Evolutionary conservation across 2,888 invertebrate genomes (phyloP), one percentile per base, ranked within the genome.

Genomic region (Listrodromus nycthemerus): DNA sequence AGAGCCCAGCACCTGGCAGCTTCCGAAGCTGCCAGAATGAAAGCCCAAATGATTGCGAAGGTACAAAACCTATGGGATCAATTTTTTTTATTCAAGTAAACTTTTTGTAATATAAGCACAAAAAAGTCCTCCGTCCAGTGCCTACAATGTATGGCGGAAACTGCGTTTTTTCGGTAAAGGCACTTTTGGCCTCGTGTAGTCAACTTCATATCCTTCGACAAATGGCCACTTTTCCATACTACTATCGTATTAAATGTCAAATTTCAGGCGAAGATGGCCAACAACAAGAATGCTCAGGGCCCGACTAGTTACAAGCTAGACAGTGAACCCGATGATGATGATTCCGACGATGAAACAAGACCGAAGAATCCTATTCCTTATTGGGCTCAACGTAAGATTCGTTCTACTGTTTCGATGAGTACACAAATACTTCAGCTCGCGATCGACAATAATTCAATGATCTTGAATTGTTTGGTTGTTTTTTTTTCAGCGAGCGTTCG

Each of bases 401-500:
- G 13, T 24, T 24, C 45, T 24, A n/a, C 27, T 45, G 61, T 61
- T 61, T 41, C 8, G 21, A 30, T 13, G 4, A 27, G 3, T 24
- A 2, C 5, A 4, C 5, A 19, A 24, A 58, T 5, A 58, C 37
- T 24, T 8, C 77, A 69, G 13, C 45, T 21, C 13, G n/a, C 55
- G 6, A 13, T 75, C n/a, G 50, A 27, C 27, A 65, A 37, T 50
- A 13, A n/a, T 24, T 52, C 45, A 61, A 63, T 16, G 21, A 24
- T 3, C 10, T 41, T 41, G n/a, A n/a, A n/a, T n/a, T n/a, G n/a
- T n/a, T n/a, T n/a, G n/a, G n/a, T n/a, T n/a, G n/a, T n/a, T 8
- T 58, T 48, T n/a, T 67, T 63, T 84, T 78, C 86, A 94, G 94
- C 91, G 21, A 90, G 94, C 88, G 92, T 93, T 10, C 95, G 96